These are phyloP conservation scores for Seira ritae DNA, from an alignment of 2,888 invertebrate genomes.

Conservation along the genomic window DNA sequence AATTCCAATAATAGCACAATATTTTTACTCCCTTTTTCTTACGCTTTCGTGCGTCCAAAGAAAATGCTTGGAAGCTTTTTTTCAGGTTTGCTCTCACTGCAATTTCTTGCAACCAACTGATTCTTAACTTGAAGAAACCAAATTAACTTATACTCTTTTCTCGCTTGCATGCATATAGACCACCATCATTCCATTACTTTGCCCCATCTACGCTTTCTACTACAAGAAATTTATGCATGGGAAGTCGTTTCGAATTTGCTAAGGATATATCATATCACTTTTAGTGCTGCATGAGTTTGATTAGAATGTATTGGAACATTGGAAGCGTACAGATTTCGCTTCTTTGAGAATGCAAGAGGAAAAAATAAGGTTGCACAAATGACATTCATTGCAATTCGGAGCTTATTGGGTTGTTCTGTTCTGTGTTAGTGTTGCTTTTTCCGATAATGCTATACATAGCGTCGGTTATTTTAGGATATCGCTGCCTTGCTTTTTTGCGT, in stretches of 20 bases:
- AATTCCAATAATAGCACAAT: not conserved
- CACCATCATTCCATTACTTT: not conserved
- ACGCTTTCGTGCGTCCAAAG: constrained; percentile 5
- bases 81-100: not conserved
- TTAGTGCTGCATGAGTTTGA: not conserved
- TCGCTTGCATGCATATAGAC: not conserved
- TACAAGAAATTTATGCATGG: not conserved
- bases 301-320: not conserved
- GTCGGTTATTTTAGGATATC: not conserved
- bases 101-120: constrained; percentile 14
- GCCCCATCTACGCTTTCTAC: not conserved
- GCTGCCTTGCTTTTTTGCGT: not conserved
- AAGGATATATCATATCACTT: not conserved
- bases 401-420: not conserved
- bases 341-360: not conserved
- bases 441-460: not conserved
- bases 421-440: not conserved
- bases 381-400: not conserved
- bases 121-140: not conserved
- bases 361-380: not conserved
- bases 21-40: not conserved
- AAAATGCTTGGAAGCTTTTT: not conserved
- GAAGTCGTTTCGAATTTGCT: not conserved
- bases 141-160: constrained; percentile 17
- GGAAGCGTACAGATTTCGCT: not conserved